Percentiles rank a stretch among this genome's conserved stretches.
Conservation (phyloP, 2,113 vertebrate genomes). For the Thunnus maccoyii region DNA sequence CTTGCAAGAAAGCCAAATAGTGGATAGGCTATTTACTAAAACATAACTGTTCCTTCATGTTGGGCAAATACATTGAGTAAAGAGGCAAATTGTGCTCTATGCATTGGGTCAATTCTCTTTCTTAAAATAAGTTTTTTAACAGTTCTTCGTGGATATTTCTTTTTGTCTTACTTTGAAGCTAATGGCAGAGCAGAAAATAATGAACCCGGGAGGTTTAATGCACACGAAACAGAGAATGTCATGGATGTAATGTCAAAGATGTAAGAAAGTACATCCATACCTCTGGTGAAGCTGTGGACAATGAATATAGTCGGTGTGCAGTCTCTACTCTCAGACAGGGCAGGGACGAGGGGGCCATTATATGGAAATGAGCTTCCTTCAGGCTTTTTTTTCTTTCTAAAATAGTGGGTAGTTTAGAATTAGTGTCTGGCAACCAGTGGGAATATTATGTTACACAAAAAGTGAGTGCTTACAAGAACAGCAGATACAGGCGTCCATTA, state of each 20-base stretch:
- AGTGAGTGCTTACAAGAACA: slow-evolving; percentile 3
- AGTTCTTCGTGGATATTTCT: slow-evolving; percentile 15
- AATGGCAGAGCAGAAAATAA: slow-evolving; percentile 34
- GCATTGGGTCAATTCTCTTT: slow-evolving; percentile 8
- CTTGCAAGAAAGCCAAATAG: not conserved
- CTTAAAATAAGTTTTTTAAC: slow-evolving; percentile 19
- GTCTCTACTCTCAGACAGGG: slow-evolving; percentile 13
- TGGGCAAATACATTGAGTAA: not conserved
- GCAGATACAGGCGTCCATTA: slow-evolving; percentile 1
- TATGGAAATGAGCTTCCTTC: slow-evolving; percentile 59
- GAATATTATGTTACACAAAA: slow-evolving; percentile 45
- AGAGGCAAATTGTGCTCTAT: not conserved
- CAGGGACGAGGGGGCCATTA: slow-evolving; percentile 1
- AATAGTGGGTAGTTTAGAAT: slow-evolving; percentile 36
- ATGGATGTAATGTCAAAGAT: slow-evolving; percentile 66
- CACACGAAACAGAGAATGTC: slow-evolving; percentile 38
- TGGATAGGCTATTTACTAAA: not conserved
- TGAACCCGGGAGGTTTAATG: slow-evolving; percentile 36
- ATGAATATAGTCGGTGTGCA: slow-evolving; percentile 39
- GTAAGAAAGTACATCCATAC: slow-evolving; percentile 31
- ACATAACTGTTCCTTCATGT: not conserved
- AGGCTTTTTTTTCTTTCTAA: slow-evolving; percentile 47
- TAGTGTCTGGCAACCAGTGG: slow-evolving; percentile 31
- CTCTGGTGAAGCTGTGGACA: slow-evolving; percentile 26
- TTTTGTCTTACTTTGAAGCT: slow-evolving; percentile 21